Evolutionary conservation across 2,113 vertebrate genomes (phyloP).

Genomic region (Gobiocypris rarus): DNA sequence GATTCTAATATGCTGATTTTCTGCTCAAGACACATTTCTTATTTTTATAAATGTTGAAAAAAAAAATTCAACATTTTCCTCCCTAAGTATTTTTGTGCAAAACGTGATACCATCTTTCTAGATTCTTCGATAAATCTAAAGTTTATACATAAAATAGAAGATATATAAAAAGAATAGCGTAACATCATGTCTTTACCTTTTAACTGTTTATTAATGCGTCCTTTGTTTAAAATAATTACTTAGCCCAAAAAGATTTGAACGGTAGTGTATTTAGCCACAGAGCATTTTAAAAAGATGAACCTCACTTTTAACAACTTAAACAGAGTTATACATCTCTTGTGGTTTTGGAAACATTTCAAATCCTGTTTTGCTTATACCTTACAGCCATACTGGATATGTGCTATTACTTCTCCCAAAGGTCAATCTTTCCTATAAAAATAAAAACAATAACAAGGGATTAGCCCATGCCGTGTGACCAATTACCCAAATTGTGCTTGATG

Average conservation of each 20-base stretch:
- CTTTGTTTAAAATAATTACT: not conserved
- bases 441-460: slow-evolving; percentile 50
- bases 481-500: slow-evolving; percentile 48
- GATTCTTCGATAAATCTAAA: not conserved
- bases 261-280: not conserved
- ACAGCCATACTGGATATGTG: slow-evolving; percentile 13
- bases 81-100: not conserved
- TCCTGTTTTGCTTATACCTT: not conserved
- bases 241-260: not conserved
- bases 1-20: too few relatives aligned
- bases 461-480: slow-evolving; percentile 46
- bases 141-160: not conserved
- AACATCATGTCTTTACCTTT: not conserved
- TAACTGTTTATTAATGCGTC: not conserved
- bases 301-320: too few relatives aligned
- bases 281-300: not conserved
- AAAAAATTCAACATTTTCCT: too few relatives aligned
- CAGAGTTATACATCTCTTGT: too few relatives aligned
- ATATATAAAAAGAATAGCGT: not conserved
- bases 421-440: slow-evolving; percentile 35
- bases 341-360: not conserved
- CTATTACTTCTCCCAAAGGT: slow-evolving; percentile 12
- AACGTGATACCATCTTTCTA: not conserved
- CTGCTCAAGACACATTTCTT: too few relatives aligned
- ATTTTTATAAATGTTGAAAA: not conserved